Evolutionary conservation across 2,888 invertebrate species (phyloP).

Genomic region (Napeogenes inachia): DNA sequence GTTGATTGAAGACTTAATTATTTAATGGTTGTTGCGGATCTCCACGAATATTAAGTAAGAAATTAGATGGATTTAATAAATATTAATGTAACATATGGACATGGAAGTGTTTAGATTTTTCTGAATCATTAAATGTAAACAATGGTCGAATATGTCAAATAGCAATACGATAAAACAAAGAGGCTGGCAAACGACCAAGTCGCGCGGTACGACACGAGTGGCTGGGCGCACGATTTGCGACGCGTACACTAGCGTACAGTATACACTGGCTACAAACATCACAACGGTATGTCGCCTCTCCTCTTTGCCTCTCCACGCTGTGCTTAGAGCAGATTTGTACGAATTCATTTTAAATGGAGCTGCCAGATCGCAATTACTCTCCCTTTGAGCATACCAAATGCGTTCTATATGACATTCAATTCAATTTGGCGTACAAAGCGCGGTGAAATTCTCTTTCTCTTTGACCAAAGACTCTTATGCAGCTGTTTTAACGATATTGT

Average conservation of each 20-base stretch:
- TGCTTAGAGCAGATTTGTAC: constrained; percentile 64
- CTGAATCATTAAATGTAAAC: constrained; percentile 71
- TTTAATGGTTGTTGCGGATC: too few relatives aligned
- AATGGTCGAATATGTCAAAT: constrained; percentile 70
- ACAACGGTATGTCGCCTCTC: constrained; percentile 34
- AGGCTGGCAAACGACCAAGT: constrained; percentile 72
- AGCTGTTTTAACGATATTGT: constrained; percentile 33
- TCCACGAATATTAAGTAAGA: too few relatives aligned
- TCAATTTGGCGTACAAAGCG: constrained; percentile 71
- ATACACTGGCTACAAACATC: constrained; percentile 37
- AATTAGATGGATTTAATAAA: too few relatives aligned
- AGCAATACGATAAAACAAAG: constrained; percentile 72
- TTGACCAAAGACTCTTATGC: constrained; percentile 61
- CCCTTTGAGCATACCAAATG: constrained; percentile 71
- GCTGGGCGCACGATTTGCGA: constrained; percentile 60
- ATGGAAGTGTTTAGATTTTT: constrained; percentile 64
- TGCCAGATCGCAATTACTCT: constrained; percentile 71
- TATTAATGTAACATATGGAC: constrained; percentile 13
- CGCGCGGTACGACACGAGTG: constrained; percentile 62
- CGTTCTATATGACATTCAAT: constrained; percentile 72
- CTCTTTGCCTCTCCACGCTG: constrained; percentile 38
- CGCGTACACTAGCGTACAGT: constrained; percentile 37
- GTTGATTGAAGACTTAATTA: too few relatives aligned
- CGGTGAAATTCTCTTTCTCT: constrained; percentile 68
- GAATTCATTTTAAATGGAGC: constrained; percentile 73